These are phyloP conservation scores for Eurytoma adleriae DNA, from an alignment of 2,888 invertebrate genomes.

Conservation along the genomic window DNA sequence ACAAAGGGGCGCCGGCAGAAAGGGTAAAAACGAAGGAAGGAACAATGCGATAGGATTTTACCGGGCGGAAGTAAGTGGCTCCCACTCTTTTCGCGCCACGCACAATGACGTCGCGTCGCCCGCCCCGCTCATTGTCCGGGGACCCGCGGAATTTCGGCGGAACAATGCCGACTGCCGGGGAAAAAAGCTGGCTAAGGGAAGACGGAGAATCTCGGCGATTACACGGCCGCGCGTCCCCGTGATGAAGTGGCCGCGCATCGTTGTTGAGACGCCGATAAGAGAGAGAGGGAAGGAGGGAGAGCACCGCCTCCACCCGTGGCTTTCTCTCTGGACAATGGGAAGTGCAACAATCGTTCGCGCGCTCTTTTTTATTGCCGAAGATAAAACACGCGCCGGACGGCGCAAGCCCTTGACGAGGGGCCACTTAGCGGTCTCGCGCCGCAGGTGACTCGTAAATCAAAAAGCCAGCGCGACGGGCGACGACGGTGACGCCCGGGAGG, in stretches of 20 bases:
- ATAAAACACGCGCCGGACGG: constrained; percentile 26
- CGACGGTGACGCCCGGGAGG: too few relatives aligned
- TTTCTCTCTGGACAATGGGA: neutral
- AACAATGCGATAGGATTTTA: constrained; percentile 40
- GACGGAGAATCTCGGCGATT: constrained; percentile 21
- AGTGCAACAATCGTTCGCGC: constrained; percentile 31
- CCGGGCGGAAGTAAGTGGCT: constrained; percentile 51
- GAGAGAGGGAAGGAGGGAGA: too few relatives aligned
- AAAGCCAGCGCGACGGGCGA: neutral
- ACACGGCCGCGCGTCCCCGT: neutral
- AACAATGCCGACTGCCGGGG: constrained; percentile 26
- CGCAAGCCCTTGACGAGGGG: constrained; percentile 16
- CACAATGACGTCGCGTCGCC: constrained; percentile 28
- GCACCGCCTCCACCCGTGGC: too few relatives aligned
- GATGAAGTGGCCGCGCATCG: constrained; percentile 39
- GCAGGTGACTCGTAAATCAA: constrained; percentile 36
- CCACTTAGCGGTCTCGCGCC: constrained; percentile 17
- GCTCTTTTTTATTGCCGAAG: constrained; percentile 26
- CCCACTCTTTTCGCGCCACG: constrained; percentile 34
- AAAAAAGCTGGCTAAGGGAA: constrained; percentile 10
- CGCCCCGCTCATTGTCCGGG: constrained; percentile 23
- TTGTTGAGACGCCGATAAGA: constrained; percentile 24
- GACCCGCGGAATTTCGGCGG: constrained; percentile 30
- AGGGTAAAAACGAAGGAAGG: constrained; percentile 13
- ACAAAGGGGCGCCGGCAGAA: neutral